Evolutionary conservation across 2,797 vertebrate species (phyloP).

Genomic region (Spinibarbus caldwelli): DNA sequence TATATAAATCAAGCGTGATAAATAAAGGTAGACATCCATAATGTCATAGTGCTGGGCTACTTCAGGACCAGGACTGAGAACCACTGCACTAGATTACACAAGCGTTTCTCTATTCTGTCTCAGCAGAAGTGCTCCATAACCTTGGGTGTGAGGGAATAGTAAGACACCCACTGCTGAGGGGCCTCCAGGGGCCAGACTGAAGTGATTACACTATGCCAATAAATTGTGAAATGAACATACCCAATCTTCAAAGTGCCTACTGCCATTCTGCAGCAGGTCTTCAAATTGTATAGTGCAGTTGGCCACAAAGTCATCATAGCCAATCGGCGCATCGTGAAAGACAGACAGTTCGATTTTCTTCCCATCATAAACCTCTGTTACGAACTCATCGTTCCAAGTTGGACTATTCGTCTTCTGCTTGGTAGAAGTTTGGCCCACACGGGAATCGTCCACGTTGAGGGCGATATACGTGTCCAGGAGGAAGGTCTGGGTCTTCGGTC

Average conservation of each 20-base stretch:
- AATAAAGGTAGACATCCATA: neutral
- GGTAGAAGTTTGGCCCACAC: slow-evolving; percentile 96
- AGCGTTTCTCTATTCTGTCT: neutral
- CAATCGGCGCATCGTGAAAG: slow-evolving; percentile 98
- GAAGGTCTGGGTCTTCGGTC: slow-evolving; percentile 93
- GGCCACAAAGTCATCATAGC: slow-evolving; percentile 99
- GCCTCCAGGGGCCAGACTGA: neutral
- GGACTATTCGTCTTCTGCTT: slow-evolving; percentile 98
- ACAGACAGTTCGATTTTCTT: slow-evolving; percentile 96
- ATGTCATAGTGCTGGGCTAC: neutral
- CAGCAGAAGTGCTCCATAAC: neutral
- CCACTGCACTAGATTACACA: neutral
- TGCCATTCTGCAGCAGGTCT: slow-evolving; percentile 98
- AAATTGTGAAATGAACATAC: slow-evolving; percentile 76
- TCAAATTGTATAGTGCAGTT: slow-evolving; percentile 99
- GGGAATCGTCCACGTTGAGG: slow-evolving; percentile 95
- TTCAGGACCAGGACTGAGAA: neutral
- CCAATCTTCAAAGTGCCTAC: slow-evolving; percentile 98
- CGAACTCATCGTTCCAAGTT: slow-evolving; percentile 97
- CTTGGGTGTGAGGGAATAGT: neutral
- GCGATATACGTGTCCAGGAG: slow-evolving; percentile 97
- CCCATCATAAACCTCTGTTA: slow-evolving; percentile 94
- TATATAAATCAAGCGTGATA: neutral
- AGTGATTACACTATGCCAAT: neutral
- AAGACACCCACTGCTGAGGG: neutral